A percentile compares a stretch with the other conserved stretches of the same genome.
These are phyloP conservation scores for Peribatodes rhomboidaria DNA, from an alignment of 2,888 invertebrate species.

Conservation along the genomic window DNA sequence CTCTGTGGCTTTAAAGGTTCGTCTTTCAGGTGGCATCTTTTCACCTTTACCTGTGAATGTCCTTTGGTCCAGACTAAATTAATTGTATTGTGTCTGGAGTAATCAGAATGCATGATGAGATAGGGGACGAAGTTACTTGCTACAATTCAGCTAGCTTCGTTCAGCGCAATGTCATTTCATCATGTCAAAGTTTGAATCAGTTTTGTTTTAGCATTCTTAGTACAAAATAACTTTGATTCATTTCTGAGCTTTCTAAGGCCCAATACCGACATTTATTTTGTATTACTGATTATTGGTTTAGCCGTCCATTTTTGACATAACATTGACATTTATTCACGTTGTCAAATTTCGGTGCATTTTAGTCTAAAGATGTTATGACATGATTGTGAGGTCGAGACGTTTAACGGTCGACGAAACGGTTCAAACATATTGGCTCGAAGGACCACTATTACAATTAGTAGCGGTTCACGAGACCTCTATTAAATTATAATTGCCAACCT, in stretches of 20 bases:
- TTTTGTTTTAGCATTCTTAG: slow-evolving; percentile 7
- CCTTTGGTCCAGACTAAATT: slow-evolving; percentile 13
- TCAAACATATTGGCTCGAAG: background rate
- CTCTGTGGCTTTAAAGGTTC: slow-evolving; percentile 4
- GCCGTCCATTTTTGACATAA: too few relatives aligned
- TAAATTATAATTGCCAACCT: background rate
- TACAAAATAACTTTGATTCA: background rate
- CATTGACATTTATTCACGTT: too few relatives aligned
- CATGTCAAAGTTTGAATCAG: slow-evolving; percentile 11
- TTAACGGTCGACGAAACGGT: background rate
- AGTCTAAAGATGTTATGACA: too few relatives aligned
- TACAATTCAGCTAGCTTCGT: slow-evolving; percentile 6
- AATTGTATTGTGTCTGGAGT: slow-evolving; percentile 14
- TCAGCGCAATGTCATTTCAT: background rate
- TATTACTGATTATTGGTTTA: too few relatives aligned
- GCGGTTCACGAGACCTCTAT: background rate
- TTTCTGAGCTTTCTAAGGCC: background rate
- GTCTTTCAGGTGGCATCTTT: slow-evolving; percentile 5
- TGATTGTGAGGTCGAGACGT: background rate
- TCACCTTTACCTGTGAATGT: slow-evolving; percentile 16
- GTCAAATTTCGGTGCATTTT: too few relatives aligned
- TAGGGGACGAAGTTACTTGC: slow-evolving; percentile 9
- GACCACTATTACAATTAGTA: background rate
- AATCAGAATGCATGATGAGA: slow-evolving; percentile 21
- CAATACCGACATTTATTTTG: too few relatives aligned